These are phyloP conservation scores for Pelochelys cantorii DNA, from an alignment of 2,797 vertebrate species.

Conservation along the genomic window DNA sequence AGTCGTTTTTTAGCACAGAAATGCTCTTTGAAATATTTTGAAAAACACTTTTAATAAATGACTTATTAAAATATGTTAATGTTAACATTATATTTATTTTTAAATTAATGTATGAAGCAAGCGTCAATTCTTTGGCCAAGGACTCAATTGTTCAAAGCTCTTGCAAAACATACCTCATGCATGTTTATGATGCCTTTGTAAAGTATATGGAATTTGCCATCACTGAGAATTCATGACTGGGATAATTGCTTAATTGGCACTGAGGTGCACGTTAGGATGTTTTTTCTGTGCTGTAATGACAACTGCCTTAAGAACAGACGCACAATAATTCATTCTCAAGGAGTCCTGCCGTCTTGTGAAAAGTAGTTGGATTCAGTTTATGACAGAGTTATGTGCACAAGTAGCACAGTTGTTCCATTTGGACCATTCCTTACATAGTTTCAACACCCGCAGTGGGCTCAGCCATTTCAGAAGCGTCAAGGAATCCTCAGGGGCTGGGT, in stretches of 20 bases:
- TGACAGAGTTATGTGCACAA: neutral
- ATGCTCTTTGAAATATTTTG: neutral
- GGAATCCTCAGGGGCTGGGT: neutral
- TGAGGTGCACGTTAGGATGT: rapidly evolving
- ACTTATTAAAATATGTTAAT: neutral
- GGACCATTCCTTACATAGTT: rapidly evolving
- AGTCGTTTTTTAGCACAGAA: neutral
- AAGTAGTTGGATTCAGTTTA: neutral
- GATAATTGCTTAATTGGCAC: neutral
- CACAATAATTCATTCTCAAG: rapidly evolving
- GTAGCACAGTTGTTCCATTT: neutral
- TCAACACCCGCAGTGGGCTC: rapidly evolving
- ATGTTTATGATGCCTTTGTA: rapidly evolving
- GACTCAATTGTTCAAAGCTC: neutral
- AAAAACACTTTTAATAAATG: neutral
- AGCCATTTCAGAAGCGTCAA: neutral
- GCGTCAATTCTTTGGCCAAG: neutral
- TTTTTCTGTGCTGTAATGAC: neutral
- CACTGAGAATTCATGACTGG: rapidly evolving
- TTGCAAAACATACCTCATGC: neutral
- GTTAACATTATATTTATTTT: neutral
- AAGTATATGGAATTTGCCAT: neutral
- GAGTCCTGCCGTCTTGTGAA: neutral
- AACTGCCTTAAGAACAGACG: neutral
- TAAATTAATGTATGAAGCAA: neutral